Conservation (phyloP, 2,113 vertebrate species). For the Hucho hucho region DNA sequence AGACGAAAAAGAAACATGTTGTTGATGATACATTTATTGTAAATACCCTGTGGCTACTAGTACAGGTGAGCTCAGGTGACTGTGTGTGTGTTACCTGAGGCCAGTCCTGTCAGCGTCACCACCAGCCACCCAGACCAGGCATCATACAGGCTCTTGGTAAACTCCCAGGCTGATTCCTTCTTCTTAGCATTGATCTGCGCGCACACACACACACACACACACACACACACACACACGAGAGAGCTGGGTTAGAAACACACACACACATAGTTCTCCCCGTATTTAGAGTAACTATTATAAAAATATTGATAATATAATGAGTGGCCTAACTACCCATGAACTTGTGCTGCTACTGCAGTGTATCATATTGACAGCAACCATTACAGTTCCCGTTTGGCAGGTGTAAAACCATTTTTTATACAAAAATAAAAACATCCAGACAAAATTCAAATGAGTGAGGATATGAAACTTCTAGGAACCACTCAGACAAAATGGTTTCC, state of each 20-base stretch:
- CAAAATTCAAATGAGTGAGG: neutral
- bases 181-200: conserved; percentile 97
- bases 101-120: conserved; percentile 93
- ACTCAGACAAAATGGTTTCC: no score
- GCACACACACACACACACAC: conserved; percentile 31
- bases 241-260: neutral
- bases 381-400: neutral
- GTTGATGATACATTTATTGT: no score
- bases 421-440: neutral
- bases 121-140: conserved; percentile 99
- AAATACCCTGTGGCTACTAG: no score
- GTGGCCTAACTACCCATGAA: no score
- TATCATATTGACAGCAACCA: neutral
- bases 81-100: conserved; percentile 81
- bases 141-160: conserved; percentile 94
- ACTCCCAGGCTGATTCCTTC: conserved; percentile 98
- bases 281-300: no score
- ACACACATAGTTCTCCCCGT: neutral
- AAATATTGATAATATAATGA: neutral
- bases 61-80: neutral
- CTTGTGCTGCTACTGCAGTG: neutral
- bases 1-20: neutral
- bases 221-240: neutral
- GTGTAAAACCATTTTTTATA: no score
- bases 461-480: neutral